These are phyloP conservation scores for Mormyrus proboscirostris DNA, from an alignment of 2,797 vertebrate species.

Conservation along the genomic window DNA sequence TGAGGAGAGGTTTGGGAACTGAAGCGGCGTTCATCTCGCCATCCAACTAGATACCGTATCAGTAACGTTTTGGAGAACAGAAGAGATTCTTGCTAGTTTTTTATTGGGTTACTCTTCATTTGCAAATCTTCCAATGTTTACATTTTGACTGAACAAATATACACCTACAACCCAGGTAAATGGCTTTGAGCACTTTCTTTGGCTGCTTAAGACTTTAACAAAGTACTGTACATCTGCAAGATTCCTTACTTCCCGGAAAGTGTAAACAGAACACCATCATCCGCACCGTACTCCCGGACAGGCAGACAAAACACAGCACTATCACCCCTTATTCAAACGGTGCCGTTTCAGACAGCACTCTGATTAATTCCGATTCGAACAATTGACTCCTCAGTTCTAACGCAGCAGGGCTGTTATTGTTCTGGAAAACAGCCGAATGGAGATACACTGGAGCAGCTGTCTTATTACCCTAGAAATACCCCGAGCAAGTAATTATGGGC, in stretches of 20 bases:
- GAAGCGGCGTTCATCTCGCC: not conserved
- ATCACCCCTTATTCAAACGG: not conserved
- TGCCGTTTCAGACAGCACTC: not conserved
- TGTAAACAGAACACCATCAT: not conserved
- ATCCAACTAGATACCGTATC: not conserved
- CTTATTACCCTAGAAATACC: slow-evolving; percentile 22
- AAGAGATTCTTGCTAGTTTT: not conserved
- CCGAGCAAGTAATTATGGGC: slow-evolving; percentile 25
- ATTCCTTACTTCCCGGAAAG: not conserved
- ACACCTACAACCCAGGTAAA: not conserved
- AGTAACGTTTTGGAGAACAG: not conserved
- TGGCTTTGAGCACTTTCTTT: not conserved
- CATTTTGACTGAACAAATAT: not conserved
- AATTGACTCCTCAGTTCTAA: not conserved
- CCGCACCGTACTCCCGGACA: not conserved
- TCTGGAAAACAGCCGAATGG: not conserved
- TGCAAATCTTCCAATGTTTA: not conserved
- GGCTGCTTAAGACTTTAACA: not conserved
- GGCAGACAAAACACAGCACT: not conserved
- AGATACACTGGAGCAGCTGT: slow-evolving; percentile 22
- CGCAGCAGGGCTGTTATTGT: slow-evolving; percentile 8
- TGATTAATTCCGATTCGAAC: slow-evolving; percentile 21
- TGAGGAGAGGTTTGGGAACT: not conserved
- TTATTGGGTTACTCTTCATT: not conserved
- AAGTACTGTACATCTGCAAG: not conserved